Conservation (phyloP, 92 coral and sea anemone species). For the Palythoa heliodiscus region DNA sequence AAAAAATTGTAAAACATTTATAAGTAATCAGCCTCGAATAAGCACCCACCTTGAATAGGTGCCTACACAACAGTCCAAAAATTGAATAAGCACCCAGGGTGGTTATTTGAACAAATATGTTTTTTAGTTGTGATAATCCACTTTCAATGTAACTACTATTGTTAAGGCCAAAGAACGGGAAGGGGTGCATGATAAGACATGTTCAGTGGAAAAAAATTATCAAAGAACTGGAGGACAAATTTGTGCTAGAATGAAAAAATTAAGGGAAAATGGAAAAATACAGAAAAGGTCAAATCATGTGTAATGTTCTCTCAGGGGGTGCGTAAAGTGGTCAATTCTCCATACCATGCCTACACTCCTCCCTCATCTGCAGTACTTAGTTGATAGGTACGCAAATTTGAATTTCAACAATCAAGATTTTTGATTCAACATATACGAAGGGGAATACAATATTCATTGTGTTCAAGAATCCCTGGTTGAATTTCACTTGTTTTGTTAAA, state of each 20-base stretch:
- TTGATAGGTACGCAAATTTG: not conserved
- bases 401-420: not conserved
- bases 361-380: not conserved
- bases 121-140: not conserved
- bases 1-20: too few relatives aligned
- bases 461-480: not conserved
- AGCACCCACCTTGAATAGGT: too few relatives aligned
- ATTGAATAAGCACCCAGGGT: not conserved
- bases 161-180: not conserved
- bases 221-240: not conserved
- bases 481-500: not conserved
- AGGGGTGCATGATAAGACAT: slow-evolving; percentile 8
- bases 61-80: too few relatives aligned
- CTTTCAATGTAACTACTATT: slow-evolving; percentile 6
- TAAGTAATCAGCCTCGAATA: too few relatives aligned
- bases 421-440: not conserved
- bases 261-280: not conserved
- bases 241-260: not conserved
- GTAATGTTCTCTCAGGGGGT: not conserved
- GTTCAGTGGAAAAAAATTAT: slow-evolving; percentile 2
- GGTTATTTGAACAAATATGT: slow-evolving; percentile 1
- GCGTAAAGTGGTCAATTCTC: not conserved
- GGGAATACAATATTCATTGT: not conserved
- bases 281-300: not conserved
- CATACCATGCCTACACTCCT: not conserved